Conservation (phyloP, 2,797 vertebrate species). For the Phoeniculus purpureus region DNA sequence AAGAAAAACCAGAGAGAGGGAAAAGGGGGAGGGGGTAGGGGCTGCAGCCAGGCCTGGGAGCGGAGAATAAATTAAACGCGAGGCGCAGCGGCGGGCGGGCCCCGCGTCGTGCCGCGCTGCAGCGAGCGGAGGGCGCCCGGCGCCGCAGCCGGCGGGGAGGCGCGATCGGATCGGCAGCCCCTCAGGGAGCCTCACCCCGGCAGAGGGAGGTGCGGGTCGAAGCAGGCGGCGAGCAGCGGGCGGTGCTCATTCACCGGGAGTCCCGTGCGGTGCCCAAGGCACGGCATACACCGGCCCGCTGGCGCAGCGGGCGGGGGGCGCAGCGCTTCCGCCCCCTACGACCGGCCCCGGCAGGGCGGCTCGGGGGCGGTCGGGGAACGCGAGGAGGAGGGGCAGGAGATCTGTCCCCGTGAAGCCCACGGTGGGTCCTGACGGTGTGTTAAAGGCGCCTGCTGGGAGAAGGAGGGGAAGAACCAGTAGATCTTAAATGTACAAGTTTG, state of each 20-base stretch:
- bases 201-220: slow-evolving; percentile 51
- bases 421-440: slow-evolving; percentile 35
- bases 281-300: slow-evolving; percentile 67
- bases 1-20: not conserved
- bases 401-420: not conserved
- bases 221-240: slow-evolving; percentile 41
- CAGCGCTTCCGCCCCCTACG: not conserved
- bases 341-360: not conserved
- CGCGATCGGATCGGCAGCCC: not conserved
- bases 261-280: slow-evolving; percentile 58
- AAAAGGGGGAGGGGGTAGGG: not conserved
- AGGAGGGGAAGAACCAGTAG: not conserved
- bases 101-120: not conserved
- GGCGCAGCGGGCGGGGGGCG: not conserved
- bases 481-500: slow-evolving; percentile 66
- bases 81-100: not conserved
- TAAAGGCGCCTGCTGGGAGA: slow-evolving; percentile 32
- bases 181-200: slow-evolving; percentile 71
- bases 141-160: not conserved
- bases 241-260: slow-evolving; percentile 75
- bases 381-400: not conserved
- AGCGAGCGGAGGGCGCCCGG: not conserved
- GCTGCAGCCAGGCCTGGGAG: too few species aligned
- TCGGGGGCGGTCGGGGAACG: not conserved
- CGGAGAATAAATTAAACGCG: not conserved